Evolutionary conservation across 2,113 vertebrate species (phyloP), one percentile per base, ranked within the genome.

Genomic region (Penelope pileata): DNA sequence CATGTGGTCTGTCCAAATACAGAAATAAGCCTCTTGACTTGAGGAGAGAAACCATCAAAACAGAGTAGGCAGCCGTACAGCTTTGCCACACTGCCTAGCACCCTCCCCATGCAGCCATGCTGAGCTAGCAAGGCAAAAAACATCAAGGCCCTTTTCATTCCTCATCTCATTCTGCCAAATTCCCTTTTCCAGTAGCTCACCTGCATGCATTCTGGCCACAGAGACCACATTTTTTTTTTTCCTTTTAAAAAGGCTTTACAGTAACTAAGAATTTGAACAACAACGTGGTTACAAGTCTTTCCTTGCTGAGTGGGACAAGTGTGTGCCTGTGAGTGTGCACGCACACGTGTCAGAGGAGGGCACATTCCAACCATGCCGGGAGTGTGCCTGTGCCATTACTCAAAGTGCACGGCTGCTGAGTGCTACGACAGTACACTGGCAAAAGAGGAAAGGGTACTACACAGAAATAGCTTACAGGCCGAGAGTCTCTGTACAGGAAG

Each of bases 391-490:
- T 64, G 72, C 38, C 40, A 38, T 3, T 43, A 58, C 84, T 90
- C 79, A 0, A 1, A 56, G 67, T 8, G 38, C 75, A 70, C 0
- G 16, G 78, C 68, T 40, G 45, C 77, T 1, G 45, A 63, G 80
- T 88, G 96, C 97, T 90, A 6, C 93, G 53, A 76, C 93, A 94
- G 68, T 36, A 88, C 96, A 72, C 38, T 12, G 26, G 86, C 36
- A 17, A 76, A 77, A 93, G 91, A 83, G 91, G 91, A 88, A 75
- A 68, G 83, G 86, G 87, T 62, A 77, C 67, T 15, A 77, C 83
- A 74, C 59, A 85, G 86, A 80, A 94, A 91, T 68, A 95, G 93
- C 90, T 94, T 94, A 93, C 79, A n/a, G 17, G 75, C 86, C 82
- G 86, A 62, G 79, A 85, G 90, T 32, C 77, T 84, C 86, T 79